These are phyloP conservation scores for Diadumene lineata DNA, from an alignment of 92 coral and sea anemone species.

Conservation along the genomic window DNA sequence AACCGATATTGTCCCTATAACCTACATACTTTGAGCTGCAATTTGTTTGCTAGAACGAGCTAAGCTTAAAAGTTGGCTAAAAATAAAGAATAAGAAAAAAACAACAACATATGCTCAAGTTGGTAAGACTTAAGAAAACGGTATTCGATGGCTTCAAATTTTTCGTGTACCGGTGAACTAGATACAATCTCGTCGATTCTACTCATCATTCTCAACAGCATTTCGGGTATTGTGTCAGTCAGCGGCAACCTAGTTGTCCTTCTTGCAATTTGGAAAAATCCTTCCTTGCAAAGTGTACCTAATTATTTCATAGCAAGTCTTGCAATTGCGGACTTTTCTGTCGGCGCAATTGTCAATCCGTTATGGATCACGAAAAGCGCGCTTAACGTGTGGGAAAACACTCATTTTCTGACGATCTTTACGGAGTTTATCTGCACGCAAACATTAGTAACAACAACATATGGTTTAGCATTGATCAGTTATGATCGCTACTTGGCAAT, in stretches of 20 bases:
- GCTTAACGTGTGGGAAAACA: conserved; percentile 69
- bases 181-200: conserved; percentile 24
- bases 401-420: conserved; percentile 51
- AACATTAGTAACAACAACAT: conserved; percentile 68
- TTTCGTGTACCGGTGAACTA: conserved; percentile 54
- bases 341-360: conserved; percentile 65
- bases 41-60: too few relatives aligned
- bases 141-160: too few relatives aligned
- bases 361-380: conserved; percentile 69
- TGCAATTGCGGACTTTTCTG: conserved; percentile 70
- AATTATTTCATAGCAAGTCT: conserved; percentile 73
- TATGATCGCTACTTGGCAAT: conserved; percentile 70
- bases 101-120: too few relatives aligned
- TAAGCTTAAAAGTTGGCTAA: too few relatives aligned
- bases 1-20: too few relatives aligned
- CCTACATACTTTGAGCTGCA: too few relatives aligned
- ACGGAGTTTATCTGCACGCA: conserved; percentile 73
- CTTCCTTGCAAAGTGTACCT: conserved; percentile 56
- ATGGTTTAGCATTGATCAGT: conserved; percentile 60
- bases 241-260: conserved; percentile 62
- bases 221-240: conserved; percentile 60
- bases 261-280: conserved; percentile 47
- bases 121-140: too few relatives aligned
- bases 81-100: too few relatives aligned
- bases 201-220: conserved; percentile 44